Evolutionary conservation across 1,140 invertebrate species (phyloP).

Genomic region (Andrena cerasifolii): DNA sequence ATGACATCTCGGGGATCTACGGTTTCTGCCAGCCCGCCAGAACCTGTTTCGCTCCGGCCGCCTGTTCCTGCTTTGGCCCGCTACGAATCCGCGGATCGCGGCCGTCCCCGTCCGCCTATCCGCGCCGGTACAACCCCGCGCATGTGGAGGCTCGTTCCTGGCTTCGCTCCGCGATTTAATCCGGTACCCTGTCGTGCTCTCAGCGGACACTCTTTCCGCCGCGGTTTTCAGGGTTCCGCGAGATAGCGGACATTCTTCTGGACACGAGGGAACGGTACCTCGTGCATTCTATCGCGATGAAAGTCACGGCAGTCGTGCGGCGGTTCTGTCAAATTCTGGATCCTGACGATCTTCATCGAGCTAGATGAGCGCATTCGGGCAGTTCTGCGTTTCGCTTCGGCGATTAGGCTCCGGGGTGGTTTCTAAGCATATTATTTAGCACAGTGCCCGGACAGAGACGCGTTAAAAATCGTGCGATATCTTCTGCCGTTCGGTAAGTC

Average conservation of each 20-base stretch:
- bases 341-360: too few species aligned
- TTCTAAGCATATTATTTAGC: too few species aligned
- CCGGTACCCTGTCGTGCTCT: conserved; percentile 1
- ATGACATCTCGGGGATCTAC: conserved; percentile 64
- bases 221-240: neutral
- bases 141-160: too few species aligned
- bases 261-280: neutral
- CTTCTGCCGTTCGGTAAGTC: neutral
- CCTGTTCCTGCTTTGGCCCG: conserved; percentile 55
- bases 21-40: conserved; percentile 23
- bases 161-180: conserved; percentile 16
- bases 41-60: conserved; percentile 60
- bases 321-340: too few species aligned
- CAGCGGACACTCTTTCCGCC: conserved; percentile 22
- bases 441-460: too few species aligned
- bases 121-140: too few species aligned
- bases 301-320: too few species aligned
- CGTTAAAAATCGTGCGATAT: neutral
- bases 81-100: conserved; percentile 32
- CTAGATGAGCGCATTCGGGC: too few species aligned
- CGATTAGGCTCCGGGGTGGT: too few species aligned
- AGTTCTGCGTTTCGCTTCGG: too few species aligned
- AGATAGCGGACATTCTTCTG: conserved; percentile 13
- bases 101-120: neutral
- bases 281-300: conserved; percentile 36